Base-by-base conservation (phyloP, 2,113 vertebrate species). In the Haemorhous mexicanus region DNA sequence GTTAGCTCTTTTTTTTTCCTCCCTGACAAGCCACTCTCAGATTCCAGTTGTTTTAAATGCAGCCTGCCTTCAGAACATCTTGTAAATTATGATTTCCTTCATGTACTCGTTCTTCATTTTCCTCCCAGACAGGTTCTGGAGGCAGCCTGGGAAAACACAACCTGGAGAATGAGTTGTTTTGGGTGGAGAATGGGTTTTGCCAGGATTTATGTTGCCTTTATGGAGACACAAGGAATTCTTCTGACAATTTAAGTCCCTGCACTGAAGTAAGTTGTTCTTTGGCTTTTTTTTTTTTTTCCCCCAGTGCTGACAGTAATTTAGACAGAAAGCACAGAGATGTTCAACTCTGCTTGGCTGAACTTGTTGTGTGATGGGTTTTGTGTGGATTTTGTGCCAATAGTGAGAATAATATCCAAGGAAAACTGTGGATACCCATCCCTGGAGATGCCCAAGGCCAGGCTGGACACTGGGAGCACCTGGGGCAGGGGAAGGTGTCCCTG, bases 391-490 rank as follows among this genome's bases (percentile, higher is more conserved):
- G 35, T 59, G 52, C 23, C 35, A 39, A 9, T 1, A 6, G 4
- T 3, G 28, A 12, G 74, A 32, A 62, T 0, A 1, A 13, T 9
- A 27, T 8, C 27, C 32, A 21, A 35, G 59, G 11, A 30, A 76
- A 91, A 59, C 5, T 28, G 1, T 10, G 64, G 41, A 10, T n/a
- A 6, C 3, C 14, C 30, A 41, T 30, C 20, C n/a, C 78, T 68
- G 62, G 69, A 0, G 21, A n/a, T 61, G 69, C 0, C 53, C 78
- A 10, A 5, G 69, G 37, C 12, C 61, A n/a, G n/a, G 39, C 0
- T 66, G 61, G 59, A 19, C 6, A 5, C 2, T 52, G 47, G 50
- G 20, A 66, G 27, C 50, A 35, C 41, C 21, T 59, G 77, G 52
- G 33, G 5, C 1, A 30, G 49, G 4, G 68, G 44, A 0, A 61